Evolutionary conservation across 2,113 vertebrate species (phyloP).

Genomic region (Vicugna pacos): DNA sequence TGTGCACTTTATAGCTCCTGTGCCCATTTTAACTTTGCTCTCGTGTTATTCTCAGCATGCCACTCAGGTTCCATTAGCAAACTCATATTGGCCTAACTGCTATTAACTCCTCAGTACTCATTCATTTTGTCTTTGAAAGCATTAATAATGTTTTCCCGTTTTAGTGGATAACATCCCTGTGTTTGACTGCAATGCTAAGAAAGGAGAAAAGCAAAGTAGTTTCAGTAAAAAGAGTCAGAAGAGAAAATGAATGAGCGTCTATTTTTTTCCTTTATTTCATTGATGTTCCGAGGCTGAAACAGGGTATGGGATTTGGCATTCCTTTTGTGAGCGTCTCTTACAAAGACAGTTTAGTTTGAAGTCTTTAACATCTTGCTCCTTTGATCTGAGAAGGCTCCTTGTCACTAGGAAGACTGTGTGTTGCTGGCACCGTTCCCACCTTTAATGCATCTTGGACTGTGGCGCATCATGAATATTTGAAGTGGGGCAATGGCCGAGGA

Average conservation of each 20-base stretch:
- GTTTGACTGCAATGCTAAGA: neutral
- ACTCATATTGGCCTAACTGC: conserved; percentile 70
- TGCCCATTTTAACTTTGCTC: conserved; percentile 59
- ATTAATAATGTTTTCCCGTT: conserved; percentile 57
- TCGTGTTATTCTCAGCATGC: conserved; percentile 47
- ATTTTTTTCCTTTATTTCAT: conserved; percentile 58
- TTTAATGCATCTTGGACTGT: conserved; percentile 87
- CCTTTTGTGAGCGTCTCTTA: conserved; percentile 81
- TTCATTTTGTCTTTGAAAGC: conserved; percentile 54
- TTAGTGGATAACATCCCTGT: neutral
- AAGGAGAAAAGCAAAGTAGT: conserved; percentile 60
- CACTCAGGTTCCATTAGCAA: conserved; percentile 53
- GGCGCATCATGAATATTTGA: conserved; percentile 88
- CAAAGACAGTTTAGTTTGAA: conserved; percentile 83
- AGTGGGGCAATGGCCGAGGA: conserved; percentile 77
- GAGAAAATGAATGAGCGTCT: conserved; percentile 48
- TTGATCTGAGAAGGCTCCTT: conserved; percentile 85
- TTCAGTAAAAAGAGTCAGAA: conserved; percentile 64
- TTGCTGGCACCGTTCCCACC: conserved; percentile 85
- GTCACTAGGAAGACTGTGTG: conserved; percentile 80
- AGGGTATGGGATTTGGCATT: conserved; percentile 75
- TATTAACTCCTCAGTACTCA: conserved; percentile 71
- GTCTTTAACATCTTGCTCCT: conserved; percentile 84
- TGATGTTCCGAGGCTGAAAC: conserved; percentile 59
- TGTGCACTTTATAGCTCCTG: conserved; percentile 26